Evolutionary conservation across 2,797 vertebrate species (phyloP), one percentile per base, ranked within the genome.

Genomic region (Liasis olivaceus): DNA sequence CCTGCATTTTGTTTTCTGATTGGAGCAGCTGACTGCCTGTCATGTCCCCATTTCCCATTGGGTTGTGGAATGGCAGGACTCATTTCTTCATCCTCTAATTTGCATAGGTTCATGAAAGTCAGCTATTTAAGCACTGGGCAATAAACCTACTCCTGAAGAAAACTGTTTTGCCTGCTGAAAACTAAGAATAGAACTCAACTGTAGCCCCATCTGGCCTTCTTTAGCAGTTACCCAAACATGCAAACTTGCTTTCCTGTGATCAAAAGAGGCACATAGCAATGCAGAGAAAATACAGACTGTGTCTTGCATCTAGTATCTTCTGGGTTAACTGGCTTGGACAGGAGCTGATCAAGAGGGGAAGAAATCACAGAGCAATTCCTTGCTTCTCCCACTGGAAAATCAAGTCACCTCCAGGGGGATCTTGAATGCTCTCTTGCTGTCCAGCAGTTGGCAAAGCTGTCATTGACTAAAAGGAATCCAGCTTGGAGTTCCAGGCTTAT

Each of bases 361-460:
- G 93, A 93, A 94, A 92, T 95, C 51, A 51, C 85, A 7, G 69
- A 77, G 17, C 31, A 77, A 77, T 86, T 94, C 85, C 93, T 66
- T 60, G 94, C 94, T 95, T 95, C 93, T 85, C 62, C 88, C 81
- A n/a, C 22, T 88, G 93, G 93, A 90, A 95, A 69, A 94, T 93
- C 86, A 88, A 60, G 93, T 62, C 91, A 94, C 95, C 95, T 93
- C 62, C 0, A 92, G 96, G 93, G 91, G 95, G 91, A 94, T 97
- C 96, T 95, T 96, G 95, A 97, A 97, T 94, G 96, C 95, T 97
- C 96, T 97, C 96, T 96, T 96, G 94, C 94, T 97, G 96, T 94
- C 96, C 95, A 96, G 91, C 93, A 94, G 96, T 96, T 97, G 96
- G 97, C 97, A 95, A 96, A 97, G 95, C 95, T 97, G 95, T 97